Evolutionary conservation across 2,888 invertebrate species (phyloP).

Genomic region (Leucozona laternaria): DNA sequence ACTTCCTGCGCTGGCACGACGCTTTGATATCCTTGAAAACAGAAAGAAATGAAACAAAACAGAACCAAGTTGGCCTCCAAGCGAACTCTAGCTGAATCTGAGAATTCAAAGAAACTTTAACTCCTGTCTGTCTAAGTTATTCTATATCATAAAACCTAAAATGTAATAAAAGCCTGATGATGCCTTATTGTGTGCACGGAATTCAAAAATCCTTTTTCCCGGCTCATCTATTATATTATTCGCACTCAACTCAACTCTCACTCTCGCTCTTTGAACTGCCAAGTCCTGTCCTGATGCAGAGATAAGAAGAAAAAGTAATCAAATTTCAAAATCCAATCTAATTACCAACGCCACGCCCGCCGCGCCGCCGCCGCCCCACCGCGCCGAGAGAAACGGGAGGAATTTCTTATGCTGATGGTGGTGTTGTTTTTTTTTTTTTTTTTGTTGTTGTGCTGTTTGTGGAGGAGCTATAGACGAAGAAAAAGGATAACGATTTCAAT

Average conservation of each 20-base stretch:
- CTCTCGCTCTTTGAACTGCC: conserved; percentile 13
- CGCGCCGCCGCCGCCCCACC: too few species aligned
- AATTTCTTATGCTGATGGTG: neutral
- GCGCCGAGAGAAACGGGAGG: neutral
- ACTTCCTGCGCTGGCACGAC: neutral
- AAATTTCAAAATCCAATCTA: conserved; percentile 63
- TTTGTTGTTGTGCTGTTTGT: too few species aligned
- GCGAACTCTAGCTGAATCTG: too few species aligned
- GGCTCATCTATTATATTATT: conserved; percentile 22
- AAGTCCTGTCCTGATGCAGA: neutral
- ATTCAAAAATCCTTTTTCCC: conserved; percentile 19
- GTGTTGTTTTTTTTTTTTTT: neutral
- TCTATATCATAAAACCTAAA: conserved; percentile 4
- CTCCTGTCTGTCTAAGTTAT: neutral
- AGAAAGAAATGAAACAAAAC: neutral
- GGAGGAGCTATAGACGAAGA: neutral
- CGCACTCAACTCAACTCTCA: neutral
- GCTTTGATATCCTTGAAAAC: neutral
- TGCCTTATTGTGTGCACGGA: conserved; percentile 7
- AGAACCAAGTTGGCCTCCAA: neutral
- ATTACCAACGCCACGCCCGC: too few species aligned
- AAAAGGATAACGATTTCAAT: conserved; percentile 66
- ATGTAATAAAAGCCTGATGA: conserved; percentile 24
- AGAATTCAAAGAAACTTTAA: conserved; percentile 2
- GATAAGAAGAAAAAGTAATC: conserved; percentile 44